phyloP scores from a whole-genome alignment of 37 sponge, comb jelly and placozoan species.

The Oscarella lobularis region DNA sequence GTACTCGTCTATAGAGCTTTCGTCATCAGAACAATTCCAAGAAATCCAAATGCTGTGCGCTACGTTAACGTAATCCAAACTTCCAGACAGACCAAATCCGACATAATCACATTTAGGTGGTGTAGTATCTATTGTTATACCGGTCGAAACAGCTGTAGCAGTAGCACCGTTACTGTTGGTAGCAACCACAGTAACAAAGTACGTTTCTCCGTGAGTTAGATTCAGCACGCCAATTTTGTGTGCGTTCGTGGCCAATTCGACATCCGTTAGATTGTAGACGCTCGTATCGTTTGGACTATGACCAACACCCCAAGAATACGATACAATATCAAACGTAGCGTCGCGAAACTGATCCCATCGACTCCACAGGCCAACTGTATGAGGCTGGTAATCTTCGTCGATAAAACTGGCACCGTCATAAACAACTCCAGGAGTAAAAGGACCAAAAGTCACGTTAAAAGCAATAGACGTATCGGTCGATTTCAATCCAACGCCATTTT shows the following conservation, averaged over 20 bases:
- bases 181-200: conserved; percentile 4
- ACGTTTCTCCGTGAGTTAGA: background rate
- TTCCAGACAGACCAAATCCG: background rate
- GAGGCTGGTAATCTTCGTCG: conserved; percentile 1
- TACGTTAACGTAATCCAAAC: background rate
- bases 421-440: background rate
- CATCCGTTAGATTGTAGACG: background rate
- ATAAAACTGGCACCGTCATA: background rate
- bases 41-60: background rate
- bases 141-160: background rate
- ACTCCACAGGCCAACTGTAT: background rate
- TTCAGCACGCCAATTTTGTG: background rate
- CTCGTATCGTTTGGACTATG: background rate
- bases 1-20: background rate
- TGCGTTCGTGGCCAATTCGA: background rate
- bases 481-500: background rate
- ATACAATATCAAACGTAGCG: background rate
- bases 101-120: background rate
- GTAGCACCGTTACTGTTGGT: background rate
- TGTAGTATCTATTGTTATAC: background rate
- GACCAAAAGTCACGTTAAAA: background rate
- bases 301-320: background rate
- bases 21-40: conserved; percentile 3
- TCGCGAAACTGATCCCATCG: background rate
- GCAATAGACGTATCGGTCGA: background rate